Base-by-base conservation (phyloP, 1,140 invertebrate genomes). In the Bombus polaris region DNA sequence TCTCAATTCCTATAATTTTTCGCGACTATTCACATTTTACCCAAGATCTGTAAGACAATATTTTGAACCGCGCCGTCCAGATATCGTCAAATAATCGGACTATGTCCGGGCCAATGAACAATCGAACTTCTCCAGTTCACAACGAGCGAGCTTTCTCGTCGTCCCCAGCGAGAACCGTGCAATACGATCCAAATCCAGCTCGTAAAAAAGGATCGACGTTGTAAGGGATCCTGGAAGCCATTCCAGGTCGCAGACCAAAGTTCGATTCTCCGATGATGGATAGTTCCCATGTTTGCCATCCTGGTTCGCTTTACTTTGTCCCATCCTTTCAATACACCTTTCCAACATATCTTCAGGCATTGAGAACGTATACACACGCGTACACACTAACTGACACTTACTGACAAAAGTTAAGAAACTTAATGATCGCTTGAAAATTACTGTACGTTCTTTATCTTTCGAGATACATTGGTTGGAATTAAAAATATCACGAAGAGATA, bases 211-310 rank as follows among this genome's bases (percentile, higher is more conserved):
- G 73, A 89, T 83, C 57, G 88, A 37, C 87, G 74, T 81, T 86
- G 80, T 81, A 74, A 78, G 66, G 84, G 83, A 86, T 89, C 79
- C 88, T 79, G 77, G 79, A 89, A 65, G 65, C 83, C 79, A 37
- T 85, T 66, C 66, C 65, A 62, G 79, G 75, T 88, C 76, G 83
- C 77, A 66, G 78, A 88, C 75, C 62, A 70, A 89, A 89, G 83
- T 89, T 89, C 88, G 87, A 89, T 83, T 80, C 87, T 80, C 75
- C 57, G 75, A 89, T 89, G 88, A 89, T 71, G 87, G 74, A 89
- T 87, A 85, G 79, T 89, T 89, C 87, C 70, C 87, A 66, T 86
- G 88, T 88, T 89, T 83, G 84, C 75, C 66, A 86, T 86, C 79
- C 68, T 66, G n/a, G 62, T 81, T 80, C 71, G 37, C 44, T 59